These are phyloP conservation scores for Mesoligia furuncula DNA, from an alignment of 2,888 invertebrate genomes.

Conservation along the genomic window DNA sequence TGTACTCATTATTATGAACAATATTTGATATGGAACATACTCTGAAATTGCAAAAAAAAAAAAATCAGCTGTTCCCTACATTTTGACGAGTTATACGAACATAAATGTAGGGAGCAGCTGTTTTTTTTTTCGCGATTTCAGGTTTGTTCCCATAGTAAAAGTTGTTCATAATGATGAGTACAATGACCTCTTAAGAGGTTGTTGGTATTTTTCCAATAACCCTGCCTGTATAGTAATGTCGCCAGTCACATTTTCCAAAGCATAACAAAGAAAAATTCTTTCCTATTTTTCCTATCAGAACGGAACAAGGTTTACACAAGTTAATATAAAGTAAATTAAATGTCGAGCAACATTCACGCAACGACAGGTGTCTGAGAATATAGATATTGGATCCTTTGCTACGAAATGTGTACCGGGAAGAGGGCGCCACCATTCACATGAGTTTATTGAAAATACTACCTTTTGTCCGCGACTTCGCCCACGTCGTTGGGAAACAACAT, in stretches of 20 bases:
- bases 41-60: no score
- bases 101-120: no score
- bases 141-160: no score
- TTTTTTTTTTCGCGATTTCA: no score
- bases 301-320: conserved; percentile 31
- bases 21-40: no score
- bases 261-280: conserved; percentile 7
- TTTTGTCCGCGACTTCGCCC: neutral
- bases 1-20: no score
- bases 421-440: conserved; percentile 11
- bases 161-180: no score
- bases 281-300: neutral
- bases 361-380: conserved; percentile 54
- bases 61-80: no score
- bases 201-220: no score
- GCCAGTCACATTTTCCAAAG: neutral
- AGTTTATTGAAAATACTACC: conserved; percentile 35
- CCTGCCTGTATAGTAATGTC: neutral
- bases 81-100: no score
- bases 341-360: conserved; percentile 34
- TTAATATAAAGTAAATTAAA: conserved; percentile 62
- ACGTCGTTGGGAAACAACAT: neutral
- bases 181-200: no score
- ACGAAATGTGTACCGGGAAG: conserved; percentile 12
- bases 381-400: conserved; percentile 52